Percentiles rank a stretch among this genome's conserved stretches.
Conservation (phyloP, 35 echinoderm and acorn worm species). For the Lytechinus pictus region DNA sequence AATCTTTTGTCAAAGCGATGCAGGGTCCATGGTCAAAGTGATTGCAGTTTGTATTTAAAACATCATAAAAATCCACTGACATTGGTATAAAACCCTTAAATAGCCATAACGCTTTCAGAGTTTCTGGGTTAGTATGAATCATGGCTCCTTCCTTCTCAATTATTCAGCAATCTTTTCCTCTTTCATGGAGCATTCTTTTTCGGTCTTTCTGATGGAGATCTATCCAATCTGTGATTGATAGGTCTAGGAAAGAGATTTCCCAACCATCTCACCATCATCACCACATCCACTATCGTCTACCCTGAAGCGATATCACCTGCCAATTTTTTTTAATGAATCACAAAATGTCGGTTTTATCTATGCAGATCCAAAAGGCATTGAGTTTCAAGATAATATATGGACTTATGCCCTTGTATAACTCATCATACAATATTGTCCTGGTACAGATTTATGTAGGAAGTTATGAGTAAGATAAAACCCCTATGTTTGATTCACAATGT, state of each 20-base stretch:
- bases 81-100: not conserved
- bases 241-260: not conserved
- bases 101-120: not conserved
- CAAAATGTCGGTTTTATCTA: not conserved
- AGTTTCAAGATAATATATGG: not conserved
- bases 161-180: slow-evolving; percentile 3
- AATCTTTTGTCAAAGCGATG: not conserved
- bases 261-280: not conserved
- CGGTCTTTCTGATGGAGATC: not conserved
- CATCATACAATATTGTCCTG: not conserved
- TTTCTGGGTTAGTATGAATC: slow-evolving; percentile 2
- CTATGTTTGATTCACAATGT: not conserved
- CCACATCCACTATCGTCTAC: not conserved
- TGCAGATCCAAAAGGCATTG: not conserved
- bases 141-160: not conserved
- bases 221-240: not conserved
- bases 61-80: not conserved
- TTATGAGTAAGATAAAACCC: not conserved
- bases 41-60: not conserved
- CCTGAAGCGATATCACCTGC: not conserved
- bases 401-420: not conserved
- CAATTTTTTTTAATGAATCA: not conserved
- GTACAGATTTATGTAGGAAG: not conserved
- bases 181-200: not conserved
- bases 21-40: too few species aligned